Evolutionary conservation across 2,113 vertebrate species (phyloP), one percentile per base, ranked within the genome.

Genomic region (Paralichthys olivaceus): DNA sequence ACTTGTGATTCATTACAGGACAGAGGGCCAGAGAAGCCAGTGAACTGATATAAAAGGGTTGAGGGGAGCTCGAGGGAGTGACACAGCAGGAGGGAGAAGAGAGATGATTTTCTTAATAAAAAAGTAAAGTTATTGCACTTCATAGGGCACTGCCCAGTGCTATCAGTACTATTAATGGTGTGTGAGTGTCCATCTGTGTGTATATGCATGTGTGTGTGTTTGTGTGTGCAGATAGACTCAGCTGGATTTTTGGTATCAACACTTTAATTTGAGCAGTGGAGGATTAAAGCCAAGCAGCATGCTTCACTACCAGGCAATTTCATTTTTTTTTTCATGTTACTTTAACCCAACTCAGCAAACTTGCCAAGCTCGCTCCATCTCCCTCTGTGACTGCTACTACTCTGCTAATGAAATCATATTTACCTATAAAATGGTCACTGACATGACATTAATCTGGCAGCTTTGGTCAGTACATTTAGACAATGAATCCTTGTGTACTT

Each of bases 101-200:
- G 74, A 81, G 77, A 87, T 88, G 84, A 88, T 92, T 92, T 93
- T 93, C 91, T 93, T 93, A 89, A 91, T 93, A 92, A 87, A 86
- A 58, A 58, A 58, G 56, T 91, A 91, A 86, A 92, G 86, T 92
- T 91, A 91, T 93, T 88, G 79, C 72, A 82, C 79, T 88, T 84
- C 75, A 74, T 89, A 58, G 80, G 84, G 71, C 75, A 84, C 58
- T 13, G 75, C 64, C 84, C 78, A 79, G 67, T 59, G 59, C 81
- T 86, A 92, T 92, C 91, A 84, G 87, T 88, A 79, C 79, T 83
- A 62, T 71, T 84, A 77, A 67, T 68, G 55, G 32, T 54, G 7
- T 79, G 25, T 23, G 45, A 56, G 34, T 66, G 71, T 47, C 7
- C 25, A 70, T 63, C 5, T 49, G 34, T 72, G 12, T 32, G 14